phyloP scores from a whole-genome alignment of 2,888 invertebrate genomes.

The Melangyna quadrimaculata region DNA sequence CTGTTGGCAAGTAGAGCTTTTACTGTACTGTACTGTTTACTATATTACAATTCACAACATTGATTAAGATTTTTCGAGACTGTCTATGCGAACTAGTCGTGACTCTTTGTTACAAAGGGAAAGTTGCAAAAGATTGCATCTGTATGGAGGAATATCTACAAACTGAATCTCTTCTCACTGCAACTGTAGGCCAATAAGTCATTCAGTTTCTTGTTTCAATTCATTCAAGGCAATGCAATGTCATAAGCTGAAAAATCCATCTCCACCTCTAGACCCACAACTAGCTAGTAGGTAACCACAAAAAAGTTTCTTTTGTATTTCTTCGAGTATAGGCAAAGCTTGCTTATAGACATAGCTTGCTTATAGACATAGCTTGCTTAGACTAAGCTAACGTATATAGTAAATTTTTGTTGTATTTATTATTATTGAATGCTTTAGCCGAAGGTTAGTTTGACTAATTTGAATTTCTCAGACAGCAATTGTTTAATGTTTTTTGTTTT shows the following conservation, averaged over 20 bases:
- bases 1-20: background rate
- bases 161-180: background rate
- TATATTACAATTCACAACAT: background rate
- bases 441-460: slow-evolving; percentile 60
- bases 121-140: slow-evolving; percentile 52
- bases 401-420: slow-evolving; percentile 35
- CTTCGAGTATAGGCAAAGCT: background rate
- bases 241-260: slow-evolving; percentile 21
- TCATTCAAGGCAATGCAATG: background rate
- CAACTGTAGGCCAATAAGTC: slow-evolving; percentile 50
- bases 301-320: slow-evolving; percentile 26
- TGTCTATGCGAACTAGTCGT: background rate
- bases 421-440: background rate
- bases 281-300: slow-evolving; percentile 4
- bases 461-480: slow-evolving; percentile 30
- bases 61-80: background rate
- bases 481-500: background rate
- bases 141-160: background rate
- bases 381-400: slow-evolving; percentile 16
- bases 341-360: background rate
- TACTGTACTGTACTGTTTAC: background rate
- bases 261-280: background rate
- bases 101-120: slow-evolving; percentile 21
- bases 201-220: slow-evolving; percentile 28
- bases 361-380: too few relatives aligned